Evolutionary conservation across 1,140 invertebrate species (phyloP), one percentile per base, ranked within the genome.

Genomic region (Drosophila kurseongensis): DNA sequence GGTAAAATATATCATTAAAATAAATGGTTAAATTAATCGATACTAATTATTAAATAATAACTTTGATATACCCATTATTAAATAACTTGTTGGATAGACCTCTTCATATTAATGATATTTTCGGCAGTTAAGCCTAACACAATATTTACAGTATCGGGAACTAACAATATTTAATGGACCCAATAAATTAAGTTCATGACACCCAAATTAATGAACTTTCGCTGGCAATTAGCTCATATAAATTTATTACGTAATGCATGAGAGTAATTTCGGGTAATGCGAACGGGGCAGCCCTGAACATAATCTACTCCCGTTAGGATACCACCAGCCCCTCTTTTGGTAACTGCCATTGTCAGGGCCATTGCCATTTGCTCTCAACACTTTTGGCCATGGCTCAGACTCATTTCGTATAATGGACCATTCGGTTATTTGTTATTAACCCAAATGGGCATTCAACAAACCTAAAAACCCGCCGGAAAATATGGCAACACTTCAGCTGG

Each of bases 371-470:
- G 45, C 66, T 44, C 78, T 62, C 66, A 78, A 76, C 59, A 62
- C 74, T 63, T 62, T 58, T 51, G 58, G 60, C 62, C 55, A 54
- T 52, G 41, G 61, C 55, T 62, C 50, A 55, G 50, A 45, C 38
- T 68, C 75, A 75, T 86, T 81, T 60, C 73, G 69, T 73, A 72
- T 86, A 75, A 79, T 82, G 83, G 59, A 45, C 78, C 66, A 82
- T 88, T 75, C 75, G 75, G 79, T 83, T 88, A 79, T 88, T 86
- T 88, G 69, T 88, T 88, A 86, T 82, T 86, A 78, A 38, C 83
- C 79, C 68, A 78, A 88, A 86, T 77, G 82, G 73, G 75, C 56
- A 44, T 55, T 81, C 78, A 88, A 75, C 73, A 83, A 83, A 69
- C 61, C 58, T 74, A 55, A 63, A 75, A 74, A 50, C 63, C 42